Base-by-base conservation (phyloP, 2,113 vertebrate genomes). In the Pluvianellus socialis region DNA sequence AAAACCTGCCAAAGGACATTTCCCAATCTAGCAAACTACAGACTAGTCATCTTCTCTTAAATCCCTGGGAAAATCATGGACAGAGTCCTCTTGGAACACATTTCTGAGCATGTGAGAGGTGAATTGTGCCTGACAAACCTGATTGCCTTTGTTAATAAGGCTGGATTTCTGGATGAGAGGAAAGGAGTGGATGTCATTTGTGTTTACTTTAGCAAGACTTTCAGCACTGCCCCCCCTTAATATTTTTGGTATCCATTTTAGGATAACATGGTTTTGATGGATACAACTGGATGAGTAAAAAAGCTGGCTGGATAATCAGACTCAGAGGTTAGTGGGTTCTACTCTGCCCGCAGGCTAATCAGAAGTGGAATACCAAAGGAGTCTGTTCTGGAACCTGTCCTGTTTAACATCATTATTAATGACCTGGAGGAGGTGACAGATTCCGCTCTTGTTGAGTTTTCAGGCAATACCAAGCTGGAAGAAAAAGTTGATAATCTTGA, bases 381-480 rank as follows among this genome's bases (percentile, higher is more conserved):
- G 4, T 52, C 65, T 91, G 17, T 45, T 20, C 23, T 67, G 44
- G 45, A 30, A 53, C 16, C 27, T 52, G 61, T 61, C 42, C 50
- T 53, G 12, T 63, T 65, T 77, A 50, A 42, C 24, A 16, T 65
- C 55, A 50, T 88, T 65, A 66, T 65, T 81, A 81, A 24, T 2
- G 2, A 35, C 12, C 14, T 61, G 45, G 7, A 52, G 3, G 2
- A 42, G 16, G 16, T 0, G 0, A 26, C 35, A 79, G 27, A 56
- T 79, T 56, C 18, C 20, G 52, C 49, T 91, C 28, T 38, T 15
- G 11, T 2, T 70, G 50, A 82, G 35, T 82, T 77, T 81, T 70
- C 33, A 52, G 71, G 28, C 35, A 21, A 27, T 52, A 23, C 30
- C 40, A 56, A 86, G 30, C 66, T 79, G 50, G 45, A 55, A 70